These are phyloP conservation scores for Lasaia peninsularis DNA, from an alignment of 1,140 invertebrate genomes.

Conservation along the genomic window DNA sequence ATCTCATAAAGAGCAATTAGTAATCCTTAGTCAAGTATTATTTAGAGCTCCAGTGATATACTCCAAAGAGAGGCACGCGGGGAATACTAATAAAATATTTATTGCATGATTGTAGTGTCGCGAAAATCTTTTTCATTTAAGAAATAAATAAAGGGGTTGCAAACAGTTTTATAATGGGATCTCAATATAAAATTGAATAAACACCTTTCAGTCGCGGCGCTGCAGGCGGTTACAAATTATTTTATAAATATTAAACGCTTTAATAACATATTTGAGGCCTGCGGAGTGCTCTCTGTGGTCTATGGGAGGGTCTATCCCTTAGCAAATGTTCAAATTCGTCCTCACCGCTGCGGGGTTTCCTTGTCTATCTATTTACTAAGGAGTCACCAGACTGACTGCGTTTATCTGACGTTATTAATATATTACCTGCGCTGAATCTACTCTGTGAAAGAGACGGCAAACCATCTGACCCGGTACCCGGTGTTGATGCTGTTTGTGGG, in stretches of 20 bases:
- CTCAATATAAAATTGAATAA: constrained; percentile 1
- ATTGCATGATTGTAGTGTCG: not conserved
- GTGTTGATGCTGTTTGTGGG: too few relatives aligned
- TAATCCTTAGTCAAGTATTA: too few relatives aligned
- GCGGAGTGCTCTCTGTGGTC: constrained; percentile 15
- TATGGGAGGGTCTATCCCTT: constrained; percentile 18
- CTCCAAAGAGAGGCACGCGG: too few relatives aligned
- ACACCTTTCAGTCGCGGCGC: constrained; percentile 1
- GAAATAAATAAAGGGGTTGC: constrained; percentile 2
- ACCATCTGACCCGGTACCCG: too few relatives aligned
- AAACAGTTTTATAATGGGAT: constrained; percentile 3
- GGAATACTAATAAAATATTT: too few relatives aligned
- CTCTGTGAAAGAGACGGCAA: too few relatives aligned
- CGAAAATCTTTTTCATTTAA: not conserved
- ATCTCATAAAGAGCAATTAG: too few relatives aligned
- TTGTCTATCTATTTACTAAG: not conserved
- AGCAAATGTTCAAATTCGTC: constrained; percentile 18
- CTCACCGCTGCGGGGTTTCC: constrained; percentile 10
- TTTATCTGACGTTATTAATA: too few relatives aligned
- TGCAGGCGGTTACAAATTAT: constrained; percentile 14
- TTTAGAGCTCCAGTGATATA: too few relatives aligned
- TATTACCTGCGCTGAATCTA: too few relatives aligned
- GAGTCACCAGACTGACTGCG: constrained; percentile 1
- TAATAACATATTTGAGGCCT: constrained; percentile 17
- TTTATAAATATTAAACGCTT: constrained; percentile 18